Base-by-base conservation (phyloP, 2,113 vertebrate genomes). In the Syngnathus scovelli region DNA sequence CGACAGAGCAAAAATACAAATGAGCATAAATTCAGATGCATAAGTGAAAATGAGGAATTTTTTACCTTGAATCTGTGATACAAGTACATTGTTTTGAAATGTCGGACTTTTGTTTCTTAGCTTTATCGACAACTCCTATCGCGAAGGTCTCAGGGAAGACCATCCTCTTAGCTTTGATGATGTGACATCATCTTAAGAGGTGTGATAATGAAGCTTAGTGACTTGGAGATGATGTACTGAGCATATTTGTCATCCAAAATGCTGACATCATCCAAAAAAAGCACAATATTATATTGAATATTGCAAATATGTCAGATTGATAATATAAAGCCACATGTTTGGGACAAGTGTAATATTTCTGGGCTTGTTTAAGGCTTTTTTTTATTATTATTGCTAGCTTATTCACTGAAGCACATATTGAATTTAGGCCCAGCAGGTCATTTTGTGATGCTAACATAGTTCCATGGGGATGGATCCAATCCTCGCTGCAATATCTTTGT, bases 351-450 rank as follows among this genome's bases (percentile, higher is more conserved):
- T 37, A 3, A 18, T 5, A 1, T 59, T 33, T 1, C 33, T 19
- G 18, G 16, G 18, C 48, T 19, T n/a, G 1, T 49, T 19, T 19
- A 18, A n/a, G 7, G 19, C 7, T 12, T 2, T 1, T 36, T 36
- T 37, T 59, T 10, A 2, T 27, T 27, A 3, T 33, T 33, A 36
- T 59, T 58, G 38, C 23, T 56, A 7, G 56, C 19, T 7, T 23
- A 68, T 70, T 76, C 43, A 63, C 41, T 11, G 41, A 43, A 43
- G 3, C 9, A 43, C 36, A 59, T 44, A 43, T 68, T 67, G 64
- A 10, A 64, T 66, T 69, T 21, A 23, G 27, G 13, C 12, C 71
- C 41, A 70, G 52, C 65, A 54, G 43, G 65, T 68, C 66, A 66
- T 61, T 61, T 16, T 0, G 27, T 37, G 27, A 52, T n/a, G 7